Conservation (phyloP, 2,888 invertebrate genomes). For the Hypomecis punctinalis region DNA sequence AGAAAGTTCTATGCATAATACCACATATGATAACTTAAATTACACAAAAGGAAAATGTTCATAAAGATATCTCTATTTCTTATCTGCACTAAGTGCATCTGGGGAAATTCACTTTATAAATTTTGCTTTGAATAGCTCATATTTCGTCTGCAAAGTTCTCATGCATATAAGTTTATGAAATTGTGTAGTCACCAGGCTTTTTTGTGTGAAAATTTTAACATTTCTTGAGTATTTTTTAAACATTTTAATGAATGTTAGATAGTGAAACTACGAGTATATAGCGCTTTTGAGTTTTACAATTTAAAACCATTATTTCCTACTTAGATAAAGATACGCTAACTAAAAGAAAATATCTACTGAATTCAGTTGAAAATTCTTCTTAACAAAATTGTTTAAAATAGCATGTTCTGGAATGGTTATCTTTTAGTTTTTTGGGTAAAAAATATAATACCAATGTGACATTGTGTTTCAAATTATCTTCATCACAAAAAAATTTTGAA, state of each 20-base stretch:
- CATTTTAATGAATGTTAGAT: not conserved
- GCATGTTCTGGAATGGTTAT: too few relatives aligned
- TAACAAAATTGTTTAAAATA: too few relatives aligned
- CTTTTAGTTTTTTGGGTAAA: too few relatives aligned
- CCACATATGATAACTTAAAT: conserved; percentile 3
- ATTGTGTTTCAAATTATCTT: too few relatives aligned
- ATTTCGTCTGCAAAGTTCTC: conserved; percentile 6
- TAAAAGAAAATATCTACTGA: too few relatives aligned
- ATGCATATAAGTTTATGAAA: not conserved
- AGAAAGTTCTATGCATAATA: not conserved
- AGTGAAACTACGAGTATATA: too few relatives aligned
- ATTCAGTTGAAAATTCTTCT: too few relatives aligned
- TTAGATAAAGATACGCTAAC: too few relatives aligned
- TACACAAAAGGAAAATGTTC: conserved; percentile 7
- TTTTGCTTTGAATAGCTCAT: conserved; percentile 10
- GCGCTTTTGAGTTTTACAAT: too few relatives aligned
- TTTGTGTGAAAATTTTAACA: not conserved
- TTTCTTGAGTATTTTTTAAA: not conserved
- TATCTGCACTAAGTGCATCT: conserved; percentile 15
- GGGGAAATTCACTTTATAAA: conserved; percentile 16
- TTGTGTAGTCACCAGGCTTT: not conserved
- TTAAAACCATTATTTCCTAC: too few relatives aligned
- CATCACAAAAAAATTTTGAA: too few relatives aligned
- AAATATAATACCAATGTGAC: too few relatives aligned
- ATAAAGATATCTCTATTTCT: conserved; percentile 7